Base-by-base conservation (phyloP, 2,797 vertebrate species). In the Etheostoma perlongum region DNA sequence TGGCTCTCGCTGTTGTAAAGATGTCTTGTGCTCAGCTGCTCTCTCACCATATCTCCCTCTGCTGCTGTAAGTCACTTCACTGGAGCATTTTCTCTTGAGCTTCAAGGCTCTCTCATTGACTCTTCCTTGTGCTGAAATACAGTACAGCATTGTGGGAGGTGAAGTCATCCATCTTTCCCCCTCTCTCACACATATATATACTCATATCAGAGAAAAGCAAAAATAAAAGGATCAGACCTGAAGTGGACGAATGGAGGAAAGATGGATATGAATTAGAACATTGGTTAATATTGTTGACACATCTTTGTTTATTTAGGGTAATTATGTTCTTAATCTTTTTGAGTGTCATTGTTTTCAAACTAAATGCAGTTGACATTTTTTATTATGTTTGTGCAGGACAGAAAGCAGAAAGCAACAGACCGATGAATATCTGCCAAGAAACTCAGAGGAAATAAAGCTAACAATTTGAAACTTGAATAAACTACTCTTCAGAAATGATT, bases 11-110 rank as follows among this genome's bases (percentile, higher is more conserved):
- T 78, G 67, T 33, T 81, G 81, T 83, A 80, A 78, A 78, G 60
- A 74, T 82, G 69, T 78, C 76, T 61, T 65, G 52, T 76, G 61
- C 19, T n/a, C 71, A 69, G 68, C 59, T 11, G 44, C 40, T 61
- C 49, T 62, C 59, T 72, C 55, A 12, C 49, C 49, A 44, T n/a
- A 57, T 65, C 78, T 69, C 51, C 46, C 15, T 42, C 49, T 30
- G 52, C 66, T 18, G 59, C 65, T 69, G 68, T 19, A 72, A 76
- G 57, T 76, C 69, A 57, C 51, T 58, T 74, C 66, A 84, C 58
- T 51, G 70, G 63, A 72, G 53, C 57, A 63, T 81, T 78, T 79
- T 83, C 62, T 83, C 59, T 81, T 13, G 19, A 72, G 72, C 67
- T 70, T 79, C 48, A 59, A 46, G 44, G 57, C 42, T 65, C 59